Base-by-base conservation (phyloP, 2,888 invertebrate species). In the Hartigia nigra region DNA sequence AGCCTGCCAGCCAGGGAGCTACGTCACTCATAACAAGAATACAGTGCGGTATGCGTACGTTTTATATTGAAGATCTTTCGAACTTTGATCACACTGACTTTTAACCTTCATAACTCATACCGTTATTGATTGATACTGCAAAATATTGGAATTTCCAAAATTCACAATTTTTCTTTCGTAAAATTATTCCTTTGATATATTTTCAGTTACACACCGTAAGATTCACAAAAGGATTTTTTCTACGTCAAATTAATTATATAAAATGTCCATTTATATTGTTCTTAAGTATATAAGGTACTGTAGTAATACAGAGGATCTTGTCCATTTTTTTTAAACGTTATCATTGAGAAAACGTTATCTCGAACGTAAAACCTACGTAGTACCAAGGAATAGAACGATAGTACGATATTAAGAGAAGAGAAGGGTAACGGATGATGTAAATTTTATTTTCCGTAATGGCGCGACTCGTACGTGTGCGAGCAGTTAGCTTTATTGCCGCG, bases 401-500 rank as follows among this genome's bases (percentile, higher is more conserved):
- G 34, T 12, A 12, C 34, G 72, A 72, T 31, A 72, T 72, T 72
- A 32, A 72, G 72, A 32, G 31, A 70, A 31, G 14, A 32, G 32
- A 70, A 70, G 70, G 31, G 72, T 31, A 32, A 31, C 72, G 72
- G 39, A 55, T 23, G 72, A 32, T 31, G 72, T 32, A 72, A 72
- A 72, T 55, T 55, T 14, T 55, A 55, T 55, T 55, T 55, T 55
- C 23, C 39, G 39, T 55, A 79, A 82, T 82, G 81, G 81, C 85
- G 83, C 82, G 85, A 84, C 31, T 31, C 72, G 72, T 72, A 72
- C 87, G 83, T 83, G 81, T 82, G 83, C 83, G 86, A 86, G 86
- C 87, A 87, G 89, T 89, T 89, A 89, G 87, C 88, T 89, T 90
- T 88, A 90, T 90, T 88, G 88, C 87, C 84, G 84, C 82, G 83